Base-by-base conservation (phyloP, 2,888 invertebrate species). In the Patella pellucida region DNA sequence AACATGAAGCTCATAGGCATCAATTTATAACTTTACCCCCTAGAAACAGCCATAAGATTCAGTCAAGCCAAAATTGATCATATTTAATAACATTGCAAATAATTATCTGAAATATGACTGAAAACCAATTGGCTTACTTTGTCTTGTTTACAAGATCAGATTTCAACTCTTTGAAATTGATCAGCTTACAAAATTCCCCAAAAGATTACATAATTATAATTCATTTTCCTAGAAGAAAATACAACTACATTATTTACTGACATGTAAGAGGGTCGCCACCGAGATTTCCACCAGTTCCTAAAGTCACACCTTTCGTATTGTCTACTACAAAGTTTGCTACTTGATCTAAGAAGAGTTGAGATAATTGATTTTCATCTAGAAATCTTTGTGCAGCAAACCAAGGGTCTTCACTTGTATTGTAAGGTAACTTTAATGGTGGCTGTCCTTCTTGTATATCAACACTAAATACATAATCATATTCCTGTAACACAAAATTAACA, bases 391-490 rank as follows among this genome's bases (percentile, higher is more conserved):
- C 98, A 0, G 95, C 95, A 73, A 93, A 93, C 95, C 97, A 98
- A 0, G 98, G 97, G 92, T 99, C 97, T 83, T 99, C 96, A 27
- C 93, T 94, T 78, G 93, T 93, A 91, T 99, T 97, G 90, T 95
- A 99, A 0, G 98, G 97, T 81, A 99, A 92, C 90, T 98, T 97
- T 23, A 98, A 92, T 0, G 96, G 94, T 0, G 96, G 96, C 71
- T 94, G 94, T 0, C 95, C 96, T 87, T 97, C 97, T 87, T 97
- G 96, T 75, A 98, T 95, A 86, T 98, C 98, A n/a, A 99, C 96
- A 82, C 94, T 95, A 91, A 99, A 98, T 51, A 98, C 97, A 91
- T 94, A 98, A 92, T 99, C 99, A 89, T 97, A 99, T 87, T 96
- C 95, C 93, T 93, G 85, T 12, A 81, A 79, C 74, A 72, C 62